Evolutionary conservation across 1,140 invertebrate genomes (phyloP), one percentile per base, ranked within the genome.

Genomic region (Drosophila punjabiensis): DNA sequence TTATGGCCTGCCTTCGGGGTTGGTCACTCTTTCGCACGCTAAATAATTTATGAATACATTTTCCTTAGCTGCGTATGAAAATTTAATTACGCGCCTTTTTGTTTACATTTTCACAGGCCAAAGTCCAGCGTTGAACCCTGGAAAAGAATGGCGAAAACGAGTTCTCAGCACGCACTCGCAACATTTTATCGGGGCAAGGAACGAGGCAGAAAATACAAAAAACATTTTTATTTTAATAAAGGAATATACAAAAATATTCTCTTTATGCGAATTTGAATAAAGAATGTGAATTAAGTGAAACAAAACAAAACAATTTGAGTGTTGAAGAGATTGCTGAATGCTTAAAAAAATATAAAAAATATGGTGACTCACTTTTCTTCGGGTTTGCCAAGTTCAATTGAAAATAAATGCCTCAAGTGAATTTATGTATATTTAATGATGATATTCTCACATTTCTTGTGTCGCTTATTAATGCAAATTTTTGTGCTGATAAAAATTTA

Each of bases 11-110:
- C 58, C 43, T 59, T 58, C 48, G 52, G 67, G 85, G 62, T 87
- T 75, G 73, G 62, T 79, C 66, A 37, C 30, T 73, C 69, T 74
- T 45, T 52, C 37, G 58, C 76, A 68, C 41, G 76, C 75, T 76
- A 45, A 88, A 79, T 88, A 78, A 81, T 71, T 84, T 84, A 89
- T 79, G 73, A 64, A 84, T 71, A 81, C 56, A 71, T 84, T 79
- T 63, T 79, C 69, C 81, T 71, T 69, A 66, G 58, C 70, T 39
- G 64, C 67, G 63, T 79, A 88, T 88, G 66, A 89, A 88, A 88
- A 89, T 88, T 88, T 88, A 88, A 88, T 88, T 89, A 89, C 73
- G 70, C 85, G 77, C 74, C 73, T 81, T 75, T n/a, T 88, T 87
- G 83, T 87, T 88, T 84, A 89, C 81, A 68, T 84, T 83, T 89